Conservation (phyloP, 2,113 vertebrate genomes). For the Podarcis muralis region DNA sequence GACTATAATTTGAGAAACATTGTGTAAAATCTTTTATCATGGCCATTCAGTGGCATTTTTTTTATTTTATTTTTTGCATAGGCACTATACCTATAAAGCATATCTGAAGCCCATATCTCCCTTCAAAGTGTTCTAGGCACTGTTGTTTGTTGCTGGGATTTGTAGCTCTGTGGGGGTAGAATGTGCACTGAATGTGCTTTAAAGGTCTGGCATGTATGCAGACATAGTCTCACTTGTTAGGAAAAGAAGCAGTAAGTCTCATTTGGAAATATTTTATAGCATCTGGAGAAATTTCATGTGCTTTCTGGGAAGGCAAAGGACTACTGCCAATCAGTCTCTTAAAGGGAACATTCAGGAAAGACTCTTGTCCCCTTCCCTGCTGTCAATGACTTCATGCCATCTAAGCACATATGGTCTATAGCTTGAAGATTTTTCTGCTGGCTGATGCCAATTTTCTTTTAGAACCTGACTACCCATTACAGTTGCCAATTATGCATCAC, state of each 20-base stretch:
- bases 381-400: neutral
- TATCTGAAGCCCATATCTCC: too few relatives aligned
- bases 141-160: too few relatives aligned
- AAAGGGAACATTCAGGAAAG: neutral
- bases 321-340: neutral
- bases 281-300: neutral
- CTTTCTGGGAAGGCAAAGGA: neutral
- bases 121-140: too few relatives aligned
- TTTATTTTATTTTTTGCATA: neutral
- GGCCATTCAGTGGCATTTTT: neutral
- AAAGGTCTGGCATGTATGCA: too few relatives aligned
- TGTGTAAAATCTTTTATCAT: neutral
- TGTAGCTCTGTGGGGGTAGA: too few relatives aligned
- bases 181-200: too few relatives aligned
- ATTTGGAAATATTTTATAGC: neutral
- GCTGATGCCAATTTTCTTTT: neutral
- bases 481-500: too few relatives aligned
- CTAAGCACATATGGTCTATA: neutral
- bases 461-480: neutral
- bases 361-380: neutral
- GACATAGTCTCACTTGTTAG: neutral
- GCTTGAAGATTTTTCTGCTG: neutral
- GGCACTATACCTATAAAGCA: too few relatives aligned
- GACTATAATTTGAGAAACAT: neutral
- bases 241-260: neutral